Evolutionary conservation across 2,797 vertebrate species (phyloP), one percentile per base, ranked within the genome.

Genomic region (Aldrovandia affinis): DNA sequence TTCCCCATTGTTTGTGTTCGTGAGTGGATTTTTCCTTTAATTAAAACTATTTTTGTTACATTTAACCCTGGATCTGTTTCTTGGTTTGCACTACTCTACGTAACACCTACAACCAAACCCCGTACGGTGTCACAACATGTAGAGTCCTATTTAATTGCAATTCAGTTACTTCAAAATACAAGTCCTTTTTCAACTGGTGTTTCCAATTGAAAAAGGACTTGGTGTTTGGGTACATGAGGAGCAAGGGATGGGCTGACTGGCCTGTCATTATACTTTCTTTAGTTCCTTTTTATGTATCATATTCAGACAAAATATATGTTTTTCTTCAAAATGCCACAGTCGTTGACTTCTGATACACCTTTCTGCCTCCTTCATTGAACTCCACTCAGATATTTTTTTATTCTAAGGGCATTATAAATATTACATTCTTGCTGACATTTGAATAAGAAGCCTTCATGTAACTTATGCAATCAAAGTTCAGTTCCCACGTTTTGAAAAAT

Each of bases 401-500:
- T 14, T 78, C 39, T 28, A 30, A 79, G 78, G 52, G n/a, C 44
- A 33, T 5, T 30, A 80, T 20, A 80, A 80, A 33, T 57, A 59
- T 59, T 3, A 39, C 33, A 22, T 25, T 28, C 25, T 1, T 33
- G 18, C 10, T 59, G 79, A 59, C 50, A 59, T 80, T 59, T 59
- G 59, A 10, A 59, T 52, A 59, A 18, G 70, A 20, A 55, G 36
- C 59, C 39, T 14, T 39, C 70, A 36, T 30, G 44, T 28, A 47
- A 44, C 61, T 83, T n/a, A 20, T 3, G 5, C 50, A 77, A 75
- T 86, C 77, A 83, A 83, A 80, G 83, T 80, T 68, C 28, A 55
- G 12, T 25, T 44, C 22, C 10, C 20, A 20, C 33, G 3, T 47
- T 77, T 28, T 47, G 33, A 78, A 59, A 83, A 78, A 65, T 36